Evolutionary conservation across 2,888 invertebrate species (phyloP), one percentile per base, ranked within the genome.

Genomic region (Cheiracanthium punctorium): DNA sequence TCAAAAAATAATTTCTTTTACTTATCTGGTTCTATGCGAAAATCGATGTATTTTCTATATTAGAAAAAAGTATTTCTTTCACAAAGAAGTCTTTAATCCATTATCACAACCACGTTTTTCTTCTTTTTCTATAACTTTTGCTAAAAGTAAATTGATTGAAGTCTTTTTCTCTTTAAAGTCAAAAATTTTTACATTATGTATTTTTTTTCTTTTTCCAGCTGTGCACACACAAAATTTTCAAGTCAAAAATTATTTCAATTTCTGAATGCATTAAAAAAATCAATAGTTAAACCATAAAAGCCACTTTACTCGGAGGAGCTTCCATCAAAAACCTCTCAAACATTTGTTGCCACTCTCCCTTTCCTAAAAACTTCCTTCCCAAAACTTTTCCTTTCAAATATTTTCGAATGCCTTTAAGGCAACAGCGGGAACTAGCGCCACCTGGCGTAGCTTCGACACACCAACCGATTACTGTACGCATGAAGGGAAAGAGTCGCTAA

Each of bases 361-460:
- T 24, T 24, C 24, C 24, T 24, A 58, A 58, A 58, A 58, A n/a
- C 24, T 58, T 24, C 24, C 37, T 37, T 58, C 2, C 30, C 28
- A 81, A 71, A 82, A 52, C 17, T 29, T 73, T 77, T 32, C 67
- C 70, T 30, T 33, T 70, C 33, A 73, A 67, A 75, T 75, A 52
- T 69, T 29, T 65, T 20, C 32, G 20, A 41, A 79, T 79, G 73
- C 73, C 84, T 74, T 69, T 52, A 84, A 79, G 79, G 79, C 79
- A 73, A 37, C 48, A 17, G 20, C 74, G 43, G 72, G 32, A 52
- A 72, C 30, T 24, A 79, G 84, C 84, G 84, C 33, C 84, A 79
- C 84, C 84, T 84, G 84, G 77, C 41, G 79, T 58, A 14, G 43
- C 37, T 71, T 82, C 75, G 58, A 71, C 70, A 76, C 76, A 82